These are phyloP conservation scores for Diarsia rubi DNA, from an alignment of 2,888 invertebrate species.

Conservation along the genomic window DNA sequence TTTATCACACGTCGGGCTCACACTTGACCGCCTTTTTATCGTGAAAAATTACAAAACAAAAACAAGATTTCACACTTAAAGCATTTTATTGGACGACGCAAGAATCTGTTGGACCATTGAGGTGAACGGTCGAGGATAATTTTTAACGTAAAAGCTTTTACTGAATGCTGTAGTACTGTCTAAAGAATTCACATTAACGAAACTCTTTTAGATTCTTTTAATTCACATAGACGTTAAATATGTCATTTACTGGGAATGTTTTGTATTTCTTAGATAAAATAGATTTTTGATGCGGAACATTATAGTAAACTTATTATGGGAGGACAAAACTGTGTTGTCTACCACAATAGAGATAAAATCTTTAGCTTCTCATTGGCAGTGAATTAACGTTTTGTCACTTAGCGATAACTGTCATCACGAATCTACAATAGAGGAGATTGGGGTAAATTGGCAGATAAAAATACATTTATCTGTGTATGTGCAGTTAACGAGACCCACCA, in stretches of 20 bases:
- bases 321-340: conserved; percentile 5
- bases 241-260: conserved; percentile 26
- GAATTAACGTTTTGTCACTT: conserved; percentile 72
- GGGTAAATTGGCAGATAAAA: conserved; percentile 90
- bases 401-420: conserved; percentile 82
- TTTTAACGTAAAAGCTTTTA: conserved; percentile 69
- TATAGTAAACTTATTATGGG: conserved; percentile 14
- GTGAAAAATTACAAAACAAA: conserved; percentile 78
- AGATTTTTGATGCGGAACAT: conserved; percentile 1
- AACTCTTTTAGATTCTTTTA: conserved; percentile 58
- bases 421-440: conserved; percentile 85
- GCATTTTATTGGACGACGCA: conserved; percentile 68
- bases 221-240: conserved; percentile 51
- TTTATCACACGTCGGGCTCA: conserved; percentile 56
- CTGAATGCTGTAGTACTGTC: conserved; percentile 64
- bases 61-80: conserved; percentile 80
- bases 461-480: conserved; percentile 86
- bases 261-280: conserved; percentile 11
- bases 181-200: conserved; percentile 65
- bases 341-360: conserved; percentile 48
- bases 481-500: conserved; percentile 85
- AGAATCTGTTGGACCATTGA: conserved; percentile 64
- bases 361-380: conserved; percentile 48
- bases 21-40: conserved; percentile 70
- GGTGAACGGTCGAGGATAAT: conserved; percentile 70